phyloP scores from a whole-genome alignment of 2,888 invertebrate genomes.

The Orchesellides sinensis region DNA sequence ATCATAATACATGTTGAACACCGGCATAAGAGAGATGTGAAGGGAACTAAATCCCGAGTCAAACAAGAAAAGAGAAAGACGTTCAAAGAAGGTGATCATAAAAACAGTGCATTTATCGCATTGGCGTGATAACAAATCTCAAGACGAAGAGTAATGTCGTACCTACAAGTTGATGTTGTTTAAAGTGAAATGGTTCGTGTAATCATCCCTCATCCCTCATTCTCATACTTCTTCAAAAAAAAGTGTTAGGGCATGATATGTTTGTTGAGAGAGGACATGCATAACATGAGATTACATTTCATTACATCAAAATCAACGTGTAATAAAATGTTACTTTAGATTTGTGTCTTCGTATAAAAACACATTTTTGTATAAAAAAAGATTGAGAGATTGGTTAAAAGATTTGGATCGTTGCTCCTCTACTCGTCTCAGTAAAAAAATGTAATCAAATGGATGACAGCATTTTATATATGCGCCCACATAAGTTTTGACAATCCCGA shows the following conservation, averaged over 20 bases:
- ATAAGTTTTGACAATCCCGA: not conserved
- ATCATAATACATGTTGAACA: not conserved
- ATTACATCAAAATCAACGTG: constrained; percentile 21
- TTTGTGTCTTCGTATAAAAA: not conserved
- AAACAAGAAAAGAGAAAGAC: not conserved
- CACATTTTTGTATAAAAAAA: not conserved
- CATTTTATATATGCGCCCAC: not conserved
- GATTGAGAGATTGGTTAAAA: not conserved
- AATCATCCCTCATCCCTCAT: constrained; percentile 11
- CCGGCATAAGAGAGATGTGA: constrained; percentile 11
- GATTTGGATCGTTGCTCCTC: constrained; percentile 5
- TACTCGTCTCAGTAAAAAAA: not conserved
- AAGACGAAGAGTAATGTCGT: not conserved
- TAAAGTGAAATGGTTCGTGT: constrained; percentile 15
- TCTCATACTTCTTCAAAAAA: not conserved
- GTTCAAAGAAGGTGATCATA: constrained; percentile 11
- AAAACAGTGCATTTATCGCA: constrained; percentile 22
- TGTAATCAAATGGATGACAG: not conserved
- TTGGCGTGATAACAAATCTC: constrained; percentile 49
- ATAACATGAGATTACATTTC: constrained; percentile 23
- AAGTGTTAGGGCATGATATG: constrained; percentile 10
- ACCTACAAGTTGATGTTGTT: not conserved
- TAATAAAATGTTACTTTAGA: constrained; percentile 16
- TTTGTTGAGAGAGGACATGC: constrained; percentile 14
- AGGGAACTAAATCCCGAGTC: not conserved